Evolutionary conservation across 1,140 invertebrate species (phyloP).

Genomic region (fruit fly (Drosophila melanogaster)): Release_6_plus_ISO1_MT NT_033779.5:16434001-16434500

Average conservation of each 20-base stretch:
- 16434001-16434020: slow-evolving; percentile 35
- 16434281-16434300: slow-evolving; percentile 39
- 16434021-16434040: slow-evolving; percentile 25
- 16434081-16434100: background rate
- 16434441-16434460: slow-evolving; percentile 4
- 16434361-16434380: slow-evolving; percentile 47
- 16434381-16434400: slow-evolving; percentile 5
- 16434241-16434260: background rate
- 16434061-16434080: background rate
- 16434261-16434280: slow-evolving; percentile 41
- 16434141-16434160: no score
- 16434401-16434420: slow-evolving; percentile 37
- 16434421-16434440: slow-evolving; percentile 13
- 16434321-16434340: slow-evolving; percentile 57
- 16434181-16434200: no score
- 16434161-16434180: background rate
- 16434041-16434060: background rate
- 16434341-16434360: slow-evolving; percentile 44
- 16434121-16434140: no score
- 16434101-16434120: no score
- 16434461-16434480: slow-evolving; percentile 39
- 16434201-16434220: background rate
- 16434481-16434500: slow-evolving; percentile 78
- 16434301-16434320: slow-evolving; percentile 33
- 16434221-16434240: slow-evolving; percentile 22